These are phyloP conservation scores for Pempheris klunzingeri DNA, from an alignment of 2,797 vertebrate genomes.

Conservation along the genomic window DNA sequence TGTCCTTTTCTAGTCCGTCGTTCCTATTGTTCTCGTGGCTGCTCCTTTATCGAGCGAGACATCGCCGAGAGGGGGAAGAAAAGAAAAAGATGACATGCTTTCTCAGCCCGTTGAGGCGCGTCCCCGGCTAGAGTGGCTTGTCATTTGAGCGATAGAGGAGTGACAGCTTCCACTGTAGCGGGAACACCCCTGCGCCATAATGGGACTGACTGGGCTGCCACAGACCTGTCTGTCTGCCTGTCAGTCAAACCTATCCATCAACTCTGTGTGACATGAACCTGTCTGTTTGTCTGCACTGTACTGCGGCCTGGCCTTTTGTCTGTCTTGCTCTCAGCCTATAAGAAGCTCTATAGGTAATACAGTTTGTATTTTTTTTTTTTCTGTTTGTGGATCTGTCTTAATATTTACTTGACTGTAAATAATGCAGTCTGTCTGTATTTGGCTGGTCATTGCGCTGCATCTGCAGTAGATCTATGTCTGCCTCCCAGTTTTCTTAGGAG, in stretches of 20 bases:
- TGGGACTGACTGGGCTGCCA: conserved; percentile 83
- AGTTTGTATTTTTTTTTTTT: conserved; percentile 14
- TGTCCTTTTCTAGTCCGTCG: conserved; percentile 84
- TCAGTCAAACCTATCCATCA: conserved; percentile 79
- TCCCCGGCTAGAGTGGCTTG: conserved; percentile 83
- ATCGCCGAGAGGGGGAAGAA: conserved; percentile 82
- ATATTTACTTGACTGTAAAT: conserved; percentile 45
- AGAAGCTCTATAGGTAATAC: conserved; percentile 24
- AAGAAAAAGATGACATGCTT: conserved; percentile 88
- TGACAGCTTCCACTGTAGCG: conserved; percentile 86
- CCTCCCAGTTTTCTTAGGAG: conserved; percentile 29
- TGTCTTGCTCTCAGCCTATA: conserved; percentile 39
- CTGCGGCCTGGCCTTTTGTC: conserved; percentile 57
- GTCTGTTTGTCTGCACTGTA: conserved; percentile 68
- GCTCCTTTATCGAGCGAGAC: conserved; percentile 88
- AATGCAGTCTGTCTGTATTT: conserved; percentile 17
- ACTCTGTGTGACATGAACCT: conserved; percentile 74
- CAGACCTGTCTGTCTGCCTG: conserved; percentile 82
- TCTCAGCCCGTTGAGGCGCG: conserved; percentile 84
- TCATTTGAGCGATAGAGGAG: conserved; percentile 80
- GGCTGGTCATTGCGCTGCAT: conserved; percentile 28
- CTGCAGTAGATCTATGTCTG: conserved; percentile 26
- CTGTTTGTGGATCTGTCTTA: conserved; percentile 38
- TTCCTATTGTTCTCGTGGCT: conserved; percentile 86
- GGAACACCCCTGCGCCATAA: conserved; percentile 85